Percentiles rank a stretch among this genome's conserved stretches.
Conservation (phyloP, 2,113 vertebrate species). For the Spea bombifrons region DNA sequence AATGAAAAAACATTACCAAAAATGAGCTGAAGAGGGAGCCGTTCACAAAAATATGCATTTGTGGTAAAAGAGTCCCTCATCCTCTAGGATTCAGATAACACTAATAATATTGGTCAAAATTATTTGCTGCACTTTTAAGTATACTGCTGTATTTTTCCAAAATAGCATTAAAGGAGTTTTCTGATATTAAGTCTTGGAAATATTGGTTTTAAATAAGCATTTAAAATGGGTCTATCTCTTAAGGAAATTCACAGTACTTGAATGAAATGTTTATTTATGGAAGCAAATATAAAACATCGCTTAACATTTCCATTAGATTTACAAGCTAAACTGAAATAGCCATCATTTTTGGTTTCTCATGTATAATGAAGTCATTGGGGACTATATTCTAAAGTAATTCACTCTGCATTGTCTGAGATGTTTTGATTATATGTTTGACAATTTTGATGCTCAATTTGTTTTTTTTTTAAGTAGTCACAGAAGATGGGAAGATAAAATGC, state of each 20-base stretch:
- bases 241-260: neutral
- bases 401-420: neutral
- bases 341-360: neutral
- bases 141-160: conserved; percentile 10
- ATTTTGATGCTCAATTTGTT: neutral
- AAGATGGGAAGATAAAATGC: too few relatives aligned
- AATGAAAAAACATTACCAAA: neutral
- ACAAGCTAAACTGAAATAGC: neutral
- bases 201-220: conserved; percentile 9
- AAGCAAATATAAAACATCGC: neutral
- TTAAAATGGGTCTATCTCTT: conserved; percentile 2
- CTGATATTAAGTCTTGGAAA: conserved; percentile 22
- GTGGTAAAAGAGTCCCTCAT: neutral
- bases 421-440: neutral
- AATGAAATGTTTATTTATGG: conserved; percentile 12
- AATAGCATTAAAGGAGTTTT: conserved; percentile 7
- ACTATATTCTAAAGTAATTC: neutral
- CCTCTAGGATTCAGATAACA: conserved; percentile 7
- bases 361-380: neutral
- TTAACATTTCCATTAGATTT: conserved; percentile 15
- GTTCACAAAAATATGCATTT: conserved; percentile 17
- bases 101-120: conserved; percentile 20
- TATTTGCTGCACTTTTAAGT: conserved; percentile 14
- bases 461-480: neutral
- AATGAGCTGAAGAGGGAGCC: conserved; percentile 25